These are phyloP conservation scores for Crotalus viridis DNA, from an alignment of 2,113 vertebrate genomes.

Conservation along the genomic window DNA sequence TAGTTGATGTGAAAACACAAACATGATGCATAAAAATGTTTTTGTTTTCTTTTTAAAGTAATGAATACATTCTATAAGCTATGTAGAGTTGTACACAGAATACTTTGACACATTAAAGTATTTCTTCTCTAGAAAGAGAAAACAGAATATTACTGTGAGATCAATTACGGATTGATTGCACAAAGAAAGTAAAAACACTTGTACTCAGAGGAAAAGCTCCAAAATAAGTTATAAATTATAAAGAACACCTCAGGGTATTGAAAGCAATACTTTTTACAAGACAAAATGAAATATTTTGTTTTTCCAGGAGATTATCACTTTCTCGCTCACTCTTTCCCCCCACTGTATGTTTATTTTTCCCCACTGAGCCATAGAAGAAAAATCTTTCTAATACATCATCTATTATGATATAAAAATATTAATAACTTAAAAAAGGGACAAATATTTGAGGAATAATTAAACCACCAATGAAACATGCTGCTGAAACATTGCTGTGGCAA, in stretches of 20 bases:
- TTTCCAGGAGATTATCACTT: neutral
- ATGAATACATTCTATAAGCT: fast-evolving
- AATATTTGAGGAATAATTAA: slow-evolving; percentile 31
- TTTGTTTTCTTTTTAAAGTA: neutral
- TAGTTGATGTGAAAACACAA: neutral
- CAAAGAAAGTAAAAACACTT: neutral
- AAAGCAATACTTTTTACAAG: slow-evolving; percentile 13
- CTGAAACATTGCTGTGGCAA: neutral
- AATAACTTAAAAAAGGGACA: slow-evolving; percentile 26
- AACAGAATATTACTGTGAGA: slow-evolving; percentile 14
- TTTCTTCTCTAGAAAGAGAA: neutral
- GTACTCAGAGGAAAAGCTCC: neutral
- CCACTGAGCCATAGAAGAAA: neutral
- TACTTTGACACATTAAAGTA: slow-evolving; percentile 20
- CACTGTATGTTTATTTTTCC: neutral
- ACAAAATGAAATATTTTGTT: slow-evolving; percentile 38
- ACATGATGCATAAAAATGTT: neutral
- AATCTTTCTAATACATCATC: slow-evolving; percentile 9
- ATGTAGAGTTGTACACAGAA: neutral
- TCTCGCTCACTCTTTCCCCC: neutral
- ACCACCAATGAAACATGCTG: neutral
- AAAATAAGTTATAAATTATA: slow-evolving; percentile 29
- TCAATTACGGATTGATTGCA: slow-evolving; percentile 20
- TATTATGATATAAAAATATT: slow-evolving; percentile 33
- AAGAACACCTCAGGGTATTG: neutral